phyloP scores from a whole-genome alignment of 2,113 vertebrate genomes.

The Meleagris gallopavo region DNA sequence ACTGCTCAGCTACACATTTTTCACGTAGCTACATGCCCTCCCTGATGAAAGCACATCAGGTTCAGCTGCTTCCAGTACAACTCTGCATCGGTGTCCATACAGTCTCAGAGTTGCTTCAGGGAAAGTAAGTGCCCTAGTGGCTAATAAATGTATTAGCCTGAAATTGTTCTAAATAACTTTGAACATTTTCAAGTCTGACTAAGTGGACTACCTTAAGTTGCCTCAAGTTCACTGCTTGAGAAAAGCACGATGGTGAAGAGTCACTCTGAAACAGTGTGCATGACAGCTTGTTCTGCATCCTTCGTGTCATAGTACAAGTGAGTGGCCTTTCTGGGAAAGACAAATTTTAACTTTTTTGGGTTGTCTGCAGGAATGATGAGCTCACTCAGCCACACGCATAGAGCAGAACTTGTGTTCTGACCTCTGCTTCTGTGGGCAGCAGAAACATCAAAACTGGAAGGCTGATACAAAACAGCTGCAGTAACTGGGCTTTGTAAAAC shows the following conservation, averaged over 20 bases:
- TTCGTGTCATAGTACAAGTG: not conserved
- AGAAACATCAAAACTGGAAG: not conserved
- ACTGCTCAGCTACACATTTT: not conserved
- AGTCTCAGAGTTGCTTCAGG: not conserved
- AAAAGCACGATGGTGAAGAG: not conserved
- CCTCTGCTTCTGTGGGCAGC: fast-evolving
- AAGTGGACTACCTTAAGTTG: not conserved
- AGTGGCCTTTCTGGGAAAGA: not conserved
- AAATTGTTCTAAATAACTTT: not conserved
- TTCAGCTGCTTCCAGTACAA: fast-evolving
- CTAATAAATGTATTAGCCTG: not conserved
- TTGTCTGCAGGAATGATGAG: no score
- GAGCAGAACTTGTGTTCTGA: not conserved
- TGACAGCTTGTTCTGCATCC: not conserved
- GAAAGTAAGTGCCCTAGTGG: not conserved
- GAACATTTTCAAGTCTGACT: not conserved
- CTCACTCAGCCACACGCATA: no score
- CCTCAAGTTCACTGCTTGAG: not conserved
- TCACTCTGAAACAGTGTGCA: not conserved
- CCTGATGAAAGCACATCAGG: fast-evolving
- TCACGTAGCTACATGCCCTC: not conserved
- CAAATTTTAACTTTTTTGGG: not conserved
- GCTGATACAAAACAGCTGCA: not conserved
- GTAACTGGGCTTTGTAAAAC: not conserved
- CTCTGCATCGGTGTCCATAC: no score